These are phyloP conservation scores for Gasterosteus aculeatus DNA, from an alignment of 2,113 vertebrate species.

Conservation along the genomic window DNA sequence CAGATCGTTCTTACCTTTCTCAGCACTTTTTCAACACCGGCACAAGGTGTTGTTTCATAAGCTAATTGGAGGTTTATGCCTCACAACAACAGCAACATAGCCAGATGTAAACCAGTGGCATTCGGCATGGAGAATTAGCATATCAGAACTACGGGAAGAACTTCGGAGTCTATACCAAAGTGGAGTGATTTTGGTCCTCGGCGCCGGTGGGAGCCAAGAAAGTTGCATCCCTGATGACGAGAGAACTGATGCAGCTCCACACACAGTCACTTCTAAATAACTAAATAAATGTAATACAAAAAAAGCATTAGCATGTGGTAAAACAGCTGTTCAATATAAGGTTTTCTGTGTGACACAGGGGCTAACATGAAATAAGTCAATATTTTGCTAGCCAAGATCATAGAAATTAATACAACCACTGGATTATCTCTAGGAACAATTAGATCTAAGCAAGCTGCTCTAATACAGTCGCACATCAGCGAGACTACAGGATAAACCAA, in stretches of 20 bases:
- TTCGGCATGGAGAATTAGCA: background rate
- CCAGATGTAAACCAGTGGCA: background rate
- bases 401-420: background rate
- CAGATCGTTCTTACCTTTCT: background rate
- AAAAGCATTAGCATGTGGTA: background rate
- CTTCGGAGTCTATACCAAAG: background rate
- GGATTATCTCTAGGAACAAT: no score
- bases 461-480: background rate
- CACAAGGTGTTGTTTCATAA: background rate
- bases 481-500: background rate
- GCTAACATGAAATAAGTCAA: background rate
- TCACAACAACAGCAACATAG: background rate
- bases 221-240: background rate
- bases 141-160: background rate
- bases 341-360: background rate
- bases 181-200: background rate
- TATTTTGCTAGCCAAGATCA: slow-evolving; percentile 15
- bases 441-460: background rate
- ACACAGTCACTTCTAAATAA: background rate
- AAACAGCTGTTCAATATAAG: background rate
- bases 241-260: background rate
- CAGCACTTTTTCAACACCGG: background rate
- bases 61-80: slow-evolving; percentile 5
- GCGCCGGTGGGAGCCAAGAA: no score
- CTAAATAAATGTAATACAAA: background rate